These are phyloP conservation scores for Pimpla rufipes DNA, from an alignment of 2,888 invertebrate species.

Conservation along the genomic window DNA sequence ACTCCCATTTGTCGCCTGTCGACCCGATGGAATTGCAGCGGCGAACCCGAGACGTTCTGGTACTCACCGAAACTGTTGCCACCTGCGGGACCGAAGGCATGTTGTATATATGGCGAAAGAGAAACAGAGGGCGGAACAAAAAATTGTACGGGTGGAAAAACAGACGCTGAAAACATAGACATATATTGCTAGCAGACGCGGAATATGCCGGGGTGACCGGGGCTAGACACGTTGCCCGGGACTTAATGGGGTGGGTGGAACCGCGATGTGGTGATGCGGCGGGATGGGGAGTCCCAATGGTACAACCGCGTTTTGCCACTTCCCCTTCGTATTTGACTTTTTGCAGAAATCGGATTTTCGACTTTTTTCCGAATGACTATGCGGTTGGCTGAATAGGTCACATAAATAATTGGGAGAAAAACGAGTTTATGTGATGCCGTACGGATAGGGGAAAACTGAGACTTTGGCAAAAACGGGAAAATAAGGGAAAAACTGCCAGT, in stretches of 20 bases:
- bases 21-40: conserved; percentile 91
- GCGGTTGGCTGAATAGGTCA: too few species aligned
- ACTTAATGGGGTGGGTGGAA: conserved; percentile 49
- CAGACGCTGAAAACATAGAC: conserved; percentile 2
- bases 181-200: background rate
- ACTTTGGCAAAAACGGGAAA: too few species aligned
- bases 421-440: too few species aligned
- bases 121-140: background rate
- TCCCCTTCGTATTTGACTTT: too few species aligned
- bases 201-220: conserved; percentile 6
- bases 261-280: too few species aligned
- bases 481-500: too few species aligned
- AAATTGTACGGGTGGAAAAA: background rate
- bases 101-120: conserved; percentile 4
- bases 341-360: too few species aligned
- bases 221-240: conserved; percentile 4
- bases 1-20: conserved; percentile 96
- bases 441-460: too few species aligned
- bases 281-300: too few species aligned
- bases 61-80: conserved; percentile 76
- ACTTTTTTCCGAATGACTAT: too few species aligned
- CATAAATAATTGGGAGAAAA: too few species aligned
- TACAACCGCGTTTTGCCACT: too few species aligned
- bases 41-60: conserved; percentile 92
- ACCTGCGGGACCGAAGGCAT: conserved; percentile 72